Base-by-base conservation (phyloP, 2,888 invertebrate genomes). In the Epinotia demarniana region DNA sequence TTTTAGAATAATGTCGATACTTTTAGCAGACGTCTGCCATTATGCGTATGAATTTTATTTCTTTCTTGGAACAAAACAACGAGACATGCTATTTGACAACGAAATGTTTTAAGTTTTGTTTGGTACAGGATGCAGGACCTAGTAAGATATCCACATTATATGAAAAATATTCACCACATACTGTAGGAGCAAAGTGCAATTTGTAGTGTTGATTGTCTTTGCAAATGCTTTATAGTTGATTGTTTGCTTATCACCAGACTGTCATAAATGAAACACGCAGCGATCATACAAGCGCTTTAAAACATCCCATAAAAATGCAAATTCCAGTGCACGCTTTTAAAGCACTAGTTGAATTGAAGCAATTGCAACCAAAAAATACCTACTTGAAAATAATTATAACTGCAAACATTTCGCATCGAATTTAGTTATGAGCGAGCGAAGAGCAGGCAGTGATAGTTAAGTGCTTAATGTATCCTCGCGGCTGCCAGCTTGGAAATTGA, bases 391-490 rank as follows among this genome's bases (percentile, higher is more conserved):
- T 71, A 60, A 70, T 75, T 66, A 60, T 71, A 27, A 70, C 49
- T 62, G 62, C 64, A 49, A 71, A 72, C 77, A 77, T 77, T 79
- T 74, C 79, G 67, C 73, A 58, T 62, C 62, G 76, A 76, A 85
- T 88, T 89, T 90, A 88, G 88, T 89, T 85, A 89, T 88, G 86
- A 70, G 69, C 86, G 89, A 90, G 90, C 86, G 84, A 88, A 87
- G 84, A 90, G 90, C 91, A 92, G 90, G 89, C 92, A 92, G 91
- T 89, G 90, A 92, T 92, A 93, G 93, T 92, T 92, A 92, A 93
- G 92, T 92, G 91, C 91, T 93, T 93, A 93, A 92, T 92, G 92
- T 92, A 92, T 90, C 92, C 91, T 85, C 83, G 82, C 90, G 88
- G 87, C 87, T 87, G 85, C 82, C 84, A 84, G 91, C 90, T 87